Evolutionary conservation across 2,888 invertebrate genomes (phyloP).

Genomic region (Cantharis nigra): DNA sequence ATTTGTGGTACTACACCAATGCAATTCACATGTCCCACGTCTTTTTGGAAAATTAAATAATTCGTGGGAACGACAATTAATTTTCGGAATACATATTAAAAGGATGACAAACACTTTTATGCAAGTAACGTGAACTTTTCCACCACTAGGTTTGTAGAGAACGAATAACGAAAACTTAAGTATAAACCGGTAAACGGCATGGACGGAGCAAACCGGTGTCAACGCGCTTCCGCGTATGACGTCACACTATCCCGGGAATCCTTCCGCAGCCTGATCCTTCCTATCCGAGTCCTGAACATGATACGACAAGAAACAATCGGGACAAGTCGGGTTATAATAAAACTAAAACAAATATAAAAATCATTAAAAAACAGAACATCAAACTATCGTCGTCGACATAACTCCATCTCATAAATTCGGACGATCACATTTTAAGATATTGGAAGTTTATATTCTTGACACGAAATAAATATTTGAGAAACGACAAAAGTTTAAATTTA

Average conservation of each 20-base stretch:
- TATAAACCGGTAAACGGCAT: slow-evolving; percentile 40
- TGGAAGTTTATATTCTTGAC: slow-evolving; percentile 12
- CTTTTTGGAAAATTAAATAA: neutral
- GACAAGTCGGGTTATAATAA: slow-evolving; percentile 20
- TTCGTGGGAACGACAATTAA: neutral
- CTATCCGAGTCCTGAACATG: slow-evolving; percentile 33
- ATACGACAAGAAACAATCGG: slow-evolving; percentile 36
- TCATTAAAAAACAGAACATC: neutral
- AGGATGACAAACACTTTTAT: neutral
- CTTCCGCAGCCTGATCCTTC: slow-evolving; percentile 49
- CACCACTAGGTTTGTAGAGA: neutral
- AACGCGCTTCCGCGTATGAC: slow-evolving; percentile 53
- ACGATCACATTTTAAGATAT: neutral
- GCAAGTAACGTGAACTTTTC: neutral
- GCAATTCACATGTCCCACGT: slow-evolving; percentile 14
- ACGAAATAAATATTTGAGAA: slow-evolving; percentile 19
- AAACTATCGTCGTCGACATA: neutral
- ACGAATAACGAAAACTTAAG: slow-evolving; percentile 19
- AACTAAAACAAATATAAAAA: slow-evolving; percentile 6
- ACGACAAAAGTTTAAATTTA: slow-evolving; percentile 24
- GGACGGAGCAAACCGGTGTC: slow-evolving; percentile 44
- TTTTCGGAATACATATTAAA: neutral
- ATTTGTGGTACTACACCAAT: slow-evolving; percentile 9
- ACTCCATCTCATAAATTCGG: neutral
- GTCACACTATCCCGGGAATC: slow-evolving; percentile 55